phyloP scores from a whole-genome alignment of 2,888 invertebrate species.

The Tribolium freemani region DNA sequence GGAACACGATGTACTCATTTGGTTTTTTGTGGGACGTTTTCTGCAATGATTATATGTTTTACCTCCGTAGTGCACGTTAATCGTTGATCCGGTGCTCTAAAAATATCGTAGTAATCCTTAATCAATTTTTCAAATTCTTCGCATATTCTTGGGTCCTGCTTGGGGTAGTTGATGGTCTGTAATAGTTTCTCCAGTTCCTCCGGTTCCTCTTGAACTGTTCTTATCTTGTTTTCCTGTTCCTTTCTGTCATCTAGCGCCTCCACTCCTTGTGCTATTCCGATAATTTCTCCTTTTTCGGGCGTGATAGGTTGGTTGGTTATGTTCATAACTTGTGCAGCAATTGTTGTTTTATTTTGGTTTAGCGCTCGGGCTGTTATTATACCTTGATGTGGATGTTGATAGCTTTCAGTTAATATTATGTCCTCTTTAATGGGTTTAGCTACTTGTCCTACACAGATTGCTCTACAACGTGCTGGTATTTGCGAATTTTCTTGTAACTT shows the following conservation, averaged over 20 bases:
- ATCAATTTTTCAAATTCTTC: background rate
- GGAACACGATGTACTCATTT: constrained; percentile 17
- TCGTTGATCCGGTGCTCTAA: background rate
- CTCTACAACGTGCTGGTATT: background rate
- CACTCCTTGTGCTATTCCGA: background rate
- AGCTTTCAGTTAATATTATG: background rate
- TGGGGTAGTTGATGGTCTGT: background rate
- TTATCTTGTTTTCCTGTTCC: background rate
- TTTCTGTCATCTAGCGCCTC: background rate
- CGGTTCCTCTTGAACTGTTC: background rate
- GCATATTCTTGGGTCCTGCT: background rate
- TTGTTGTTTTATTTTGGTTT: background rate
- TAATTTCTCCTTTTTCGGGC: background rate
- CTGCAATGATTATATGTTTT: constrained; percentile 25
- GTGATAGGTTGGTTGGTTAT: background rate
- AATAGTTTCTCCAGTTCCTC: background rate
- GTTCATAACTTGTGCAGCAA: background rate
- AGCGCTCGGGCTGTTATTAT: background rate
- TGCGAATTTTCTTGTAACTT: too few species aligned
- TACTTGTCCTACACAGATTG: background rate
- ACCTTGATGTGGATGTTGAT: background rate
- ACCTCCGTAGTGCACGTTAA: constrained; percentile 10
- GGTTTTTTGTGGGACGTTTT: constrained; percentile 6
- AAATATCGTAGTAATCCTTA: background rate
- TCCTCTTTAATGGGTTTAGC: background rate